Percentiles rank a stretch among this genome's conserved stretches.
Evolutionary conservation across 2,113 vertebrate genomes (phyloP).

Genomic region (Echinops telfairi): DNA sequence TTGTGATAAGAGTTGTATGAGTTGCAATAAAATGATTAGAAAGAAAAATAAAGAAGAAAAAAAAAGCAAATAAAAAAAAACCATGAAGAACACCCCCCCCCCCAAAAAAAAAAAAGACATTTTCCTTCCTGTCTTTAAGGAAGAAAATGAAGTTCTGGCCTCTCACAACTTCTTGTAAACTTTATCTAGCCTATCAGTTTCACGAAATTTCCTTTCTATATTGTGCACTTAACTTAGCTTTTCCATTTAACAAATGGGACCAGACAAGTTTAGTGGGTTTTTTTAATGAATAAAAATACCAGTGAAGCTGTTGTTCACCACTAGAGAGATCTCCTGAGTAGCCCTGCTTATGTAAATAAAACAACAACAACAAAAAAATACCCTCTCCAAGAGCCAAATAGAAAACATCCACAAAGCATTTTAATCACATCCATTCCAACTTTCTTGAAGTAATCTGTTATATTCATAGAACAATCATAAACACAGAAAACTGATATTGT

Average conservation of each 20-base stretch:
- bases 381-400: not conserved
- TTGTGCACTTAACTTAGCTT: not conserved
- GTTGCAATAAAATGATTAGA: too few relatives aligned
- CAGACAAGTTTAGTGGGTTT: too few relatives aligned
- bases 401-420: not conserved
- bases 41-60: too few relatives aligned
- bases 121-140: not conserved
- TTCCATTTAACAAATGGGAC: not conserved
- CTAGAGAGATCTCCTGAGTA: not conserved
- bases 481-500: not conserved
- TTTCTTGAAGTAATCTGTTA: not conserved
- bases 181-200: not conserved
- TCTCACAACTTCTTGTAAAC: not conserved
- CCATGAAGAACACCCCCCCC: too few relatives aligned
- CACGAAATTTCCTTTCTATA: not conserved
- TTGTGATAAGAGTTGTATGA: too few relatives aligned
- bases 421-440: not conserved
- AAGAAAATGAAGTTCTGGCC: conserved; percentile 2
- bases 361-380: not conserved
- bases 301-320: not conserved
- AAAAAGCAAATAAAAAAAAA: too few relatives aligned
- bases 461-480: not conserved
- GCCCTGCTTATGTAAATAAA: not conserved
- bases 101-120: too few relatives aligned
- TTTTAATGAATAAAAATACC: not conserved